These are phyloP conservation scores for Ageneiosus marmoratus DNA, from an alignment of 2,113 vertebrate genomes.

Conservation along the genomic window DNA sequence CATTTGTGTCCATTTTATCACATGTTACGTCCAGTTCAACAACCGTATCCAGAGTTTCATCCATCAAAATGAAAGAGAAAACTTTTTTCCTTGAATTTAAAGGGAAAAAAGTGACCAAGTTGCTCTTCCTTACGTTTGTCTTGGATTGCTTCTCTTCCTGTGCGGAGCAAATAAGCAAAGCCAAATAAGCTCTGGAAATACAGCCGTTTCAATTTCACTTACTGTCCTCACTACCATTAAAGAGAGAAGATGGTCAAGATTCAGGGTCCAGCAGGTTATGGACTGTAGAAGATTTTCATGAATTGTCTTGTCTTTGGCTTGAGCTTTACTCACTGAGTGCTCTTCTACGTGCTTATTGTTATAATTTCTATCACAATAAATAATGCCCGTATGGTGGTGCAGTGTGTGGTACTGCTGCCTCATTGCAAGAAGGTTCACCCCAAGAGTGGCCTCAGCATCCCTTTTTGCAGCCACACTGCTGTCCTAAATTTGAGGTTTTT, in stretches of 20 bases:
- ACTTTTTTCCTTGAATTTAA: not conserved
- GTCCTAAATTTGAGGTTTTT: too few relatives aligned
- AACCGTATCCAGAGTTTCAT: not conserved
- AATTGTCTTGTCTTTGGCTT: not conserved
- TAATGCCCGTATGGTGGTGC: too few relatives aligned
- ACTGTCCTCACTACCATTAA: not conserved
- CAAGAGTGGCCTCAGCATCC: too few relatives aligned
- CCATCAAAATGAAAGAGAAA: not conserved
- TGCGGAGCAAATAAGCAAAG: conserved; percentile 33
- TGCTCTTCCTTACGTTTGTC: conserved; percentile 25
- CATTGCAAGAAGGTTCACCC: too few relatives aligned
- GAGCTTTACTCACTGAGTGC: not conserved
- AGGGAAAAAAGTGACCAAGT: not conserved
- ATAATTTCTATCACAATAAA: not conserved
- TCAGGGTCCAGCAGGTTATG: not conserved
- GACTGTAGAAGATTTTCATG: not conserved
- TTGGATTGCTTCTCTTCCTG: conserved; percentile 43
- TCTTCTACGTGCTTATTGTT: not conserved
- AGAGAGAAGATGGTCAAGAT: not conserved
- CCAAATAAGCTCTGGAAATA: not conserved
- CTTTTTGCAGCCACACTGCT: too few relatives aligned
- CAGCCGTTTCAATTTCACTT: not conserved
- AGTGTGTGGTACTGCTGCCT: too few relatives aligned
- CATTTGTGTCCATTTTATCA: not conserved
- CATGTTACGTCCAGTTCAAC: not conserved